Percentiles rank a stretch among this genome's conserved stretches.
Conservation (phyloP, 2,888 invertebrate species). For the Lepeophtheirus nordmannii region DNA sequence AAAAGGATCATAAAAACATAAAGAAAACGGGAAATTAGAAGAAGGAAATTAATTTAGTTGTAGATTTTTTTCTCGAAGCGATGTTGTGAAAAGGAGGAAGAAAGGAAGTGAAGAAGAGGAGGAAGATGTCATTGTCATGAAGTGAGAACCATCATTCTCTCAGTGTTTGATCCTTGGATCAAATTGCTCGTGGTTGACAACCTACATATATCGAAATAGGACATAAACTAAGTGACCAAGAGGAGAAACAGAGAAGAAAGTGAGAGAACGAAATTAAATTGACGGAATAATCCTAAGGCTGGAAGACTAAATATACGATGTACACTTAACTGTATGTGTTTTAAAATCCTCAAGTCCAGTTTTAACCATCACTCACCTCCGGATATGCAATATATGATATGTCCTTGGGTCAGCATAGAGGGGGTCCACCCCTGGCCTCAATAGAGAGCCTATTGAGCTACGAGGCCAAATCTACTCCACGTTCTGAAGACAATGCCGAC, state of each 20-base stretch:
- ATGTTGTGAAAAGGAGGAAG: not conserved
- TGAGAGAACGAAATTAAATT: no score
- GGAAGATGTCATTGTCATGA: not conserved
- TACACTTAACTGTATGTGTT: no score
- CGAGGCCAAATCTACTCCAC: conserved; percentile 24
- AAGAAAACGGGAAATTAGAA: not conserved
- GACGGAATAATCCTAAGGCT: no score
- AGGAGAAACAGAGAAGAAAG: no score
- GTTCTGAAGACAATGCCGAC: conserved; percentile 20
- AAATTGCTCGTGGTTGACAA: no score
- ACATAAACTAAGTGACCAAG: no score
- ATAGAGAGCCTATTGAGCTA: conserved; percentile 22
- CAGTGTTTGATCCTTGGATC: no score
- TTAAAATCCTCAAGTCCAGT: no score
- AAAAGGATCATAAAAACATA: not conserved
- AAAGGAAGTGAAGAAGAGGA: not conserved
- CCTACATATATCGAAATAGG: no score
- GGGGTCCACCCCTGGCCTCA: conserved; percentile 24
- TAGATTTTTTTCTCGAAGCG: not conserved
- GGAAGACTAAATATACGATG: no score
- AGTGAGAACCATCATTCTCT: no score
- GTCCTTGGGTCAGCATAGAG: conserved; percentile 4
- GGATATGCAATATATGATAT: conserved; percentile 1
- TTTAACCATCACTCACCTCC: no score
- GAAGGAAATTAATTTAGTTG: not conserved